Base-by-base conservation (phyloP, 2,113 vertebrate species). In the Tretioscincus oriximinensis region DNA sequence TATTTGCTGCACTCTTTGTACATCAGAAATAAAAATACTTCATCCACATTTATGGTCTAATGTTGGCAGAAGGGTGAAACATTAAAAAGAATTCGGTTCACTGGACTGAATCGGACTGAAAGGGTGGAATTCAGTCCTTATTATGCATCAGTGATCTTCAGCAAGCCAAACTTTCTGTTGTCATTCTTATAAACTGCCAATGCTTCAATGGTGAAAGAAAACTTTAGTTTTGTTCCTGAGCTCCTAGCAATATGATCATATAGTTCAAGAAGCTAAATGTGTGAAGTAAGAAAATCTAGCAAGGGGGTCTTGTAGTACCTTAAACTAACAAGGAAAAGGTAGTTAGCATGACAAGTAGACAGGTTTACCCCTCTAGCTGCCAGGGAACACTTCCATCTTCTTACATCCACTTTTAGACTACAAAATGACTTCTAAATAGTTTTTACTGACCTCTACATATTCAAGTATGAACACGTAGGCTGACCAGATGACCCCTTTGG, bases 51-150 rank as follows among this genome's bases (percentile, higher is more conserved):
- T 86, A 73, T 82, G 83, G 79, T 85, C 41, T 86, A 76, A 93
- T 92, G 85, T 89, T 9, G 0, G 82, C 68, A 91, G 81, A 82
- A 51, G 2, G 58, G 21, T 82, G 29, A 83, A 88, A 81, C 80
- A 91, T 89, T 91, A 82, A 90, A 88, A 90, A 79, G 51, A 85
- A 87, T 1, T 2, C 24, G 1, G 89, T 78, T 93, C 85, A 1
- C 76, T 86, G 85, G 83, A 71, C 78, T 82, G 75, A n/a, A 89
- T 88, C 41, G 0, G 26, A n/a, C 45, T 63, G 67, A 74, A 90
- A 82, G n/a, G 73, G 78, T 82, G 83, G 85, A 91, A 88, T 85
- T 83, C 82, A 86, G 22, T 16, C 81, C 76, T 61, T 9, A 0
- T 0, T 72, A 84, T 0, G n/a, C 78, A 84, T 88, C 81, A 85